Evolutionary conservation across 2,797 vertebrate genomes (phyloP).

Genomic region (Sphenopsis melanotis): DNA sequence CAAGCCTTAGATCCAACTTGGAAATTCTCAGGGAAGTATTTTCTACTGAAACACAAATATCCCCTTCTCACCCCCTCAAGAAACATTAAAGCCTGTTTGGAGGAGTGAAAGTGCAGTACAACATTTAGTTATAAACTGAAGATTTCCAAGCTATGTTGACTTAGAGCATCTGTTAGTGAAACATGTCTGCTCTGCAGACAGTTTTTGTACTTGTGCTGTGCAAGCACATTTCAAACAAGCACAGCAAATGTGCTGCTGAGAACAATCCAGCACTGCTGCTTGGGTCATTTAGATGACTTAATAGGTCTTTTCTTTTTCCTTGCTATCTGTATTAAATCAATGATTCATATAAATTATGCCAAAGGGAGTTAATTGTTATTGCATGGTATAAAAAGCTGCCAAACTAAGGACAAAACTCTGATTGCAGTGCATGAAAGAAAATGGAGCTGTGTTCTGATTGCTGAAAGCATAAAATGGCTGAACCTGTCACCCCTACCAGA

Average conservation of each 20-base stretch:
- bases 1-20: background rate
- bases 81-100: background rate
- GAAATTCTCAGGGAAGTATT: background rate
- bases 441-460: background rate
- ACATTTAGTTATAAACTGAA: background rate
- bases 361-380: conserved; percentile 14
- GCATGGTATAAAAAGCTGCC: background rate
- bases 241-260: conserved; percentile 1
- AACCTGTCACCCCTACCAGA: background rate
- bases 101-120: background rate
- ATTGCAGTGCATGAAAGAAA: background rate
- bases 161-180: conserved; percentile 31
- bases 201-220: background rate
- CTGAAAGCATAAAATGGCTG: background rate
- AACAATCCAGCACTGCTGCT: background rate
- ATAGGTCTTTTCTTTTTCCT: background rate
- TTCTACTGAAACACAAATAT: background rate
- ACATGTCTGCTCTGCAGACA: background rate
- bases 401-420: background rate
- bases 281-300: conserved; percentile 30
- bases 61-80: background rate
- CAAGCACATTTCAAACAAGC: background rate
- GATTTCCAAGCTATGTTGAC: conserved; percentile 22
- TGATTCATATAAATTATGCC: conserved; percentile 28
- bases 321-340: conserved; percentile 19